Conservation (phyloP, 2,797 vertebrate species). For the Tokudaia muenninki region DNA sequence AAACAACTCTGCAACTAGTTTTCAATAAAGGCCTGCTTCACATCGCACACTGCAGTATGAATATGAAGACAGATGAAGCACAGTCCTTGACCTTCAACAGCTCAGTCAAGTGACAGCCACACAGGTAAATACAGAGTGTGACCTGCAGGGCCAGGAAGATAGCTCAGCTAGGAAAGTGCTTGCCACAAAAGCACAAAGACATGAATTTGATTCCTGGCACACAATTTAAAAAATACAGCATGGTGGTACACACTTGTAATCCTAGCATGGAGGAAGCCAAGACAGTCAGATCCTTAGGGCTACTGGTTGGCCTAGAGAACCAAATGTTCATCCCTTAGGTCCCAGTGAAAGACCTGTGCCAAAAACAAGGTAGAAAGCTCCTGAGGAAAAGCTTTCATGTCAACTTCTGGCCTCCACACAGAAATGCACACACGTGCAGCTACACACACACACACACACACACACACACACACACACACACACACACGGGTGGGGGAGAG, state of each 20-base stretch:
- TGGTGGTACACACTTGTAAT: not conserved
- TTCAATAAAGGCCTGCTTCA: constrained; percentile 35
- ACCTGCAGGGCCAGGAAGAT: no score
- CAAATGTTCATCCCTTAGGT: not conserved
- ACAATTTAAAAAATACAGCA: not conserved
- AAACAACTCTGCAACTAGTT: not conserved
- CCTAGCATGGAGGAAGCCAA: not conserved
- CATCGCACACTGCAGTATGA: not conserved
- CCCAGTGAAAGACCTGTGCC: not conserved
- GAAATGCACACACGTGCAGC: not conserved
- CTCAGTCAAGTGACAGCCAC: not conserved
- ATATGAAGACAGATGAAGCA: not conserved
- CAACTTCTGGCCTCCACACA: not conserved
- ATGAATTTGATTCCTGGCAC: not conserved
- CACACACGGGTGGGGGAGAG: not conserved
- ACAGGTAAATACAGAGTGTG: not conserved
- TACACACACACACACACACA: not conserved
- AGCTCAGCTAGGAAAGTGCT: not conserved
- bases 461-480: not conserved
- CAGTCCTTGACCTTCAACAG: constrained; percentile 17
- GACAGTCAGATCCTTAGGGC: not conserved
- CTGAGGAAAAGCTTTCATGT: not conserved
- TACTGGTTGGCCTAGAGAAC: not conserved
- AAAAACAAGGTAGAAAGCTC: not conserved
- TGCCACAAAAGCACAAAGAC: not conserved